These are phyloP conservation scores for Sebastes vulpes DNA, from an alignment of 2,797 vertebrate genomes.

Conservation along the genomic window DNA sequence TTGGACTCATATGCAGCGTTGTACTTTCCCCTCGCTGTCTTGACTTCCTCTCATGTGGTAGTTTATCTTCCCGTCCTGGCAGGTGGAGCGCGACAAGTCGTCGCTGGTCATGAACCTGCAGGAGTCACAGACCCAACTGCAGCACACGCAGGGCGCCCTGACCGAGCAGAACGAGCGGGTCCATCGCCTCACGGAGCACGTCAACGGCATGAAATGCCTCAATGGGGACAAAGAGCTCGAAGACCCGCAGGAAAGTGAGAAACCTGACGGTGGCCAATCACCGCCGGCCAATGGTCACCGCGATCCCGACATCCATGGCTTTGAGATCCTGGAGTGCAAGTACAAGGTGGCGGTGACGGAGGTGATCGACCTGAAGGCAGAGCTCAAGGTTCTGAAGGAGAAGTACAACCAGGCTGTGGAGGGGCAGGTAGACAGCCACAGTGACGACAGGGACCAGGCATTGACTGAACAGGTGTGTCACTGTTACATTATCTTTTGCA, in stretches of 20 bases:
- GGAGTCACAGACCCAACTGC: constrained; percentile 95
- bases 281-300: constrained; percentile 82
- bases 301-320: constrained; percentile 91
- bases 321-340: constrained; percentile 96
- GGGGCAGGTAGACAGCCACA: constrained; percentile 89
- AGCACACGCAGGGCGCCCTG: constrained; percentile 96
- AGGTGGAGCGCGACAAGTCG: constrained; percentile 97
- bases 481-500: background rate
- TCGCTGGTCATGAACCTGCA: constrained; percentile 92
- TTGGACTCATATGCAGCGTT: background rate
- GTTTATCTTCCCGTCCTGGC: constrained; percentile 48
- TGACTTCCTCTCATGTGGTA: background rate
- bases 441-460: constrained; percentile 88
- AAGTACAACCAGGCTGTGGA: constrained; percentile 96
- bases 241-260: constrained; percentile 88
- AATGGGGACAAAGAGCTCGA: constrained; percentile 90
- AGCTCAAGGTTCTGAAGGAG: constrained; percentile 97
- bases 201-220: constrained; percentile 90
- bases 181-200: constrained; percentile 92
- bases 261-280: constrained; percentile 85
- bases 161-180: constrained; percentile 93
- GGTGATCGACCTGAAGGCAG: constrained; percentile 97
- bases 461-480: constrained; percentile 89
- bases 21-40: background rate
- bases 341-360: constrained; percentile 98